phyloP scores from a whole-genome alignment of 2,888 invertebrate species.

The Cepaea hortensis region DNA sequence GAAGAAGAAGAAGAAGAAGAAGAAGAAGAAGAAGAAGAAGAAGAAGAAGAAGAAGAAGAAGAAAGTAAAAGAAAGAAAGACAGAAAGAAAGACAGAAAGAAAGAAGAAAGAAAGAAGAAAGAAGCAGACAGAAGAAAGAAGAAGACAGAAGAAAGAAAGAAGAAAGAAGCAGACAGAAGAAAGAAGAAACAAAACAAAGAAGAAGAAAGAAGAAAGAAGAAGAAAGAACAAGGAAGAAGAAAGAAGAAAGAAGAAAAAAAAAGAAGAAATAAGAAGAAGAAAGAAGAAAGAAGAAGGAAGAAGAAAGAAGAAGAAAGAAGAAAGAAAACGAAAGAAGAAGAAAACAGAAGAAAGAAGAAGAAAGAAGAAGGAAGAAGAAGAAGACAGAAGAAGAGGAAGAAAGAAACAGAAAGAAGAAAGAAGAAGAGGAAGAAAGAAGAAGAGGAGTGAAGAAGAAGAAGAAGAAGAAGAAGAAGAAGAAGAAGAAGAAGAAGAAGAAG shows the following conservation, averaged over 20 bases:
- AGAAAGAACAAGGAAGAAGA: neutral
- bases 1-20: neutral
- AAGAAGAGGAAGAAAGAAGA: neutral
- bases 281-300: no score
- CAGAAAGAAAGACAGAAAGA: neutral
- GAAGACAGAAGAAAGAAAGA: neutral
- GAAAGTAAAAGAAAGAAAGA: neutral
- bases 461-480: neutral
- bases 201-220: no score
- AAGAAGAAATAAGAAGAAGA: neutral
- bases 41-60: neutral
- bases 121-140: neutral
- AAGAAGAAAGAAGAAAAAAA: neutral
- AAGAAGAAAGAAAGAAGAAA: neutral
- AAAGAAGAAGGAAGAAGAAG: neutral
- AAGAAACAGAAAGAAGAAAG: neutral
- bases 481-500: slow-evolving; percentile 24
- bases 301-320: no score
- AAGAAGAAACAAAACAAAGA: neutral
- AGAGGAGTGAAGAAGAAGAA: neutral
- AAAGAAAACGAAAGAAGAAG: neutral
- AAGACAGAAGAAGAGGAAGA: no score
- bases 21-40: no score
- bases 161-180: neutral
- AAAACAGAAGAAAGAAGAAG: neutral